Base-by-base conservation (phyloP, 1,140 invertebrate genomes). In the Drosophila sechellia region DNA sequence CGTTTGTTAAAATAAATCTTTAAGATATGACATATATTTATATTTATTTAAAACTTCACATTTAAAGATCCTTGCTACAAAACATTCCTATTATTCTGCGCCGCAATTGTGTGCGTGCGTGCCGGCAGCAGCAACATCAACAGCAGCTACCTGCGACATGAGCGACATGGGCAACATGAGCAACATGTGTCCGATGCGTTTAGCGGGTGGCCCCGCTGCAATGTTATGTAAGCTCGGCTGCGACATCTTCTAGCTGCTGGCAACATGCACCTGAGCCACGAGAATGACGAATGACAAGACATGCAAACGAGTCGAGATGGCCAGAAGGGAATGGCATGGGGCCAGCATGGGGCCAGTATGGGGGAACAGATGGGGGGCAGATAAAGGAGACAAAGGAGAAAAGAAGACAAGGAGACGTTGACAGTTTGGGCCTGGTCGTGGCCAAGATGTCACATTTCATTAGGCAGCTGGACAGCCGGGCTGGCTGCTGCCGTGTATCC, bases 371-470 rank as follows among this genome's bases (percentile, higher is more conserved):
- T 10, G 5, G 11, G 46, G n/a, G n/a, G 39, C 17, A 5, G 11
- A 15, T 8, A 15, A n/a, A 17, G 17, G 17, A 42, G 13, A 17
- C 27, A 70, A 34, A 56, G 64, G 43, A 57, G 65, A 71, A 71
- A 70, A 71, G 76, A 56, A 58, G 77, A 73, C 76, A 69, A 71
- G 66, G 72, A 81, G 79, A 87, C 84, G 84, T 89, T 89, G 84
- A 89, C 84, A 89, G 84, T 89, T 89, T 84, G 79, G 84, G 84
- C 84, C 85, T 77, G 68, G 79, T 76, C 79, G 65, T 87, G 81
- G 81, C 78, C 83, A 85, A 85, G 83, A 90, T 91, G 90, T 91
- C 90, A 91, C 90, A 86, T 91, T 91, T 89, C 83, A 91, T 91
- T 91, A 91, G 74, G 79, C 84, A 89, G 76, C 75, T 60, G 55